phyloP scores from a whole-genome alignment of 2,113 vertebrate species.

The Tyrannus savana region DNA sequence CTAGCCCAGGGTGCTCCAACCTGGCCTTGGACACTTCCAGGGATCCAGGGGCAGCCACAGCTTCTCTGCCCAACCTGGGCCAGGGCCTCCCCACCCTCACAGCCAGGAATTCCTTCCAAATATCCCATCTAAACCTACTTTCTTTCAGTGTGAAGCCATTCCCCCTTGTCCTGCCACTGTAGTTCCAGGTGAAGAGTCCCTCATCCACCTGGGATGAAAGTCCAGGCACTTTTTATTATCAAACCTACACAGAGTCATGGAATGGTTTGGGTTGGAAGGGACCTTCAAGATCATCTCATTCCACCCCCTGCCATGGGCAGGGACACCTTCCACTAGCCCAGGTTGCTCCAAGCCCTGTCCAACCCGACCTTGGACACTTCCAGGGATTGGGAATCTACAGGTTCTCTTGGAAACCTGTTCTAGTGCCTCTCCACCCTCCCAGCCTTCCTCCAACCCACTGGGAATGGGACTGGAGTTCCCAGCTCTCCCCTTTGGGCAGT shows the following conservation, averaged over 20 bases:
- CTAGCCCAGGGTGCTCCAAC: not conserved
- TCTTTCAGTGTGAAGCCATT: not conserved
- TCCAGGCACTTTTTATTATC: not conserved
- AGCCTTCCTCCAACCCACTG: not conserved
- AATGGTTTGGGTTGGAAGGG: not conserved
- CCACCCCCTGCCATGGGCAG: not conserved
- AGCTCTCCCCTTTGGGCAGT: not conserved
- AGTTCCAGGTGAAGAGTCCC: not conserved
- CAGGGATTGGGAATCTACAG: not conserved
- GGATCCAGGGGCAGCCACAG: not conserved
- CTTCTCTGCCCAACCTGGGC: not conserved
- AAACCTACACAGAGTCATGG: not conserved
- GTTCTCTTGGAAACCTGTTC: not conserved
- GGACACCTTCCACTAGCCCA: rapidly evolving
- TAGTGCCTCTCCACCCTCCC: not conserved
- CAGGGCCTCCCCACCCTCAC: not conserved
- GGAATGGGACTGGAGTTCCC: not conserved
- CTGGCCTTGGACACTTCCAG: not conserved
- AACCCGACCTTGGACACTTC: not conserved
- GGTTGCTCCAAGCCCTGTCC: rapidly evolving
- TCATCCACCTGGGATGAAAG: not conserved
- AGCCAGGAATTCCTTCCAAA: not conserved
- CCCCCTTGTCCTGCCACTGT: not conserved
- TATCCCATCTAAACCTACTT: not conserved
- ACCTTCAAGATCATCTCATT: not conserved